Conservation (phyloP, 2,888 invertebrate species). For the Eubasilissa splendida region DNA sequence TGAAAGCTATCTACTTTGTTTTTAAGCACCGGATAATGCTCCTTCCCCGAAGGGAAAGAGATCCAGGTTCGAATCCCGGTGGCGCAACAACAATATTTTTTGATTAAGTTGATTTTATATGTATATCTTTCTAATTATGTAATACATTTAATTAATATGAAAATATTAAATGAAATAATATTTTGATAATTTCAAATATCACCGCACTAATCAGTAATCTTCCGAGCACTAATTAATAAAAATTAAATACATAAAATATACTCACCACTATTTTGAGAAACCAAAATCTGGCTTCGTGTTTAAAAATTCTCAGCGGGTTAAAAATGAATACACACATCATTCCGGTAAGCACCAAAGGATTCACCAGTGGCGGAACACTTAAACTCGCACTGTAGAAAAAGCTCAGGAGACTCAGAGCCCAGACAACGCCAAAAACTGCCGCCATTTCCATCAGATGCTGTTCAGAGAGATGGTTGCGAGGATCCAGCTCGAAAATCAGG, state of each 20-base stretch:
- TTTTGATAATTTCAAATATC: no score
- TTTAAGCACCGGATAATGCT: no score
- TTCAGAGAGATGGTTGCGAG: conserved; percentile 93
- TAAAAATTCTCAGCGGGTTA: conserved; percentile 93
- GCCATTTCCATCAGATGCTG: conserved; percentile 96
- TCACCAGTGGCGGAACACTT: conserved; percentile 92
- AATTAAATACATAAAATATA: conserved; percentile 59
- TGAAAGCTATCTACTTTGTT: no score
- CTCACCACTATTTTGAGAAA: conserved; percentile 89
- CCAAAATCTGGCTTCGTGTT: conserved; percentile 96
- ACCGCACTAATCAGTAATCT: no score
- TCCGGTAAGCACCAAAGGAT: conserved; percentile 88
- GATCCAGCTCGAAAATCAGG: conserved; percentile 96
- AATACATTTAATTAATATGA: no score
- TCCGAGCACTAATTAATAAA: no score
- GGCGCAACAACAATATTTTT: no score
- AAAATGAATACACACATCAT: conserved; percentile 92
- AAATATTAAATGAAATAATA: no score
- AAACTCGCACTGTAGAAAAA: conserved; percentile 86
- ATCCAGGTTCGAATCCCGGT: no score
- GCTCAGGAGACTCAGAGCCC: conserved; percentile 91
- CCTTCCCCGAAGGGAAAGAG: no score
- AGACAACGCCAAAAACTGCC: conserved; percentile 93
- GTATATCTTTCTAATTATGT: no score
- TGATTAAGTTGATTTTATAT: no score